Conservation (phyloP, 2,888 invertebrate species). For the Cheilosia impressa region DNA sequence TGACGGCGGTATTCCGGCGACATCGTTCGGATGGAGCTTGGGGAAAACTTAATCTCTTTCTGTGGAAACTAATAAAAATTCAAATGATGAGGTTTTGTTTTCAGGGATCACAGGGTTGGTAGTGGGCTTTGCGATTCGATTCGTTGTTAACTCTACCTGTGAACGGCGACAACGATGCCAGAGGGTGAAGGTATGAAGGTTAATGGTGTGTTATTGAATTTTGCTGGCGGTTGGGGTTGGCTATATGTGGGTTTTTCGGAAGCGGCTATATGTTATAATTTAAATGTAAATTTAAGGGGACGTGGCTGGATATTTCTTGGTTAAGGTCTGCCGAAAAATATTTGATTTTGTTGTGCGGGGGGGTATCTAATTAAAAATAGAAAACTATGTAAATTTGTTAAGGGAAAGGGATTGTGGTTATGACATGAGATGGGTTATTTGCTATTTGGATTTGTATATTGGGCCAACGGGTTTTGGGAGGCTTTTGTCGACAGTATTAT, state of each 20-base stretch:
- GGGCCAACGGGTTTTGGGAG: too few species aligned
- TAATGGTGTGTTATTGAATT: slow-evolving; percentile 53
- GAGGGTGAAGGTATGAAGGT: slow-evolving; percentile 39
- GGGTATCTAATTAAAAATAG: slow-evolving; percentile 18
- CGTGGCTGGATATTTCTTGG: slow-evolving; percentile 8
- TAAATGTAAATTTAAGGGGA: slow-evolving; percentile 38
- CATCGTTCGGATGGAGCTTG: background rate
- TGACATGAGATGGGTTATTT: background rate
- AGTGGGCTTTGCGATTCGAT: slow-evolving; percentile 2
- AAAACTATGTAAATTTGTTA: background rate
- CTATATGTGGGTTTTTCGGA: background rate
- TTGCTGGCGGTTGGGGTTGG: slow-evolving; percentile 1
- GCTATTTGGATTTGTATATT: background rate
- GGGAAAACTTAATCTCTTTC: slow-evolving; percentile 25
- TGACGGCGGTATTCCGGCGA: slow-evolving; percentile 14
- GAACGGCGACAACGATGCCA: background rate
- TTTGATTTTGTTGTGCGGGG: background rate
- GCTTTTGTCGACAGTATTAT: too few species aligned
- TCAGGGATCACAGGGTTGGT: background rate
- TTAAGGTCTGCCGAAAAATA: slow-evolving; percentile 5
- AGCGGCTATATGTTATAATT: slow-evolving; percentile 34
- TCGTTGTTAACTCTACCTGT: slow-evolving; percentile 26
- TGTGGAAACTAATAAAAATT: slow-evolving; percentile 48
- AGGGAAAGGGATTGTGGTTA: background rate
- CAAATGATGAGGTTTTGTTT: slow-evolving; percentile 41